Conservation (phyloP, 2,888 invertebrate genomes). For the Artemia sp. region DNA sequence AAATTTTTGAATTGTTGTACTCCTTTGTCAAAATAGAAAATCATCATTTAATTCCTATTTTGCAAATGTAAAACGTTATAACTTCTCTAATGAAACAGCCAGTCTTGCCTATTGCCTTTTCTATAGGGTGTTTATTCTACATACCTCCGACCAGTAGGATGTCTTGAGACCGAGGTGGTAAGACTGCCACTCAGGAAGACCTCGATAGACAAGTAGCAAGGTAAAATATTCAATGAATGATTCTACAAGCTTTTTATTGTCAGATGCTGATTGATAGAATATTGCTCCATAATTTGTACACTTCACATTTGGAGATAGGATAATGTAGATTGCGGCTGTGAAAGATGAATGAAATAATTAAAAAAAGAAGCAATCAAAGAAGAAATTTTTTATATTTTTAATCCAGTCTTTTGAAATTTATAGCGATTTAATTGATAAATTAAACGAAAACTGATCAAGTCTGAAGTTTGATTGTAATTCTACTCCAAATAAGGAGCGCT, state of each 20-base stretch:
- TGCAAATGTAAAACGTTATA: too few relatives aligned
- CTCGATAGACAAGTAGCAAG: background rate
- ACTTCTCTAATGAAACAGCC: too few relatives aligned
- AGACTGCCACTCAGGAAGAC: constrained; percentile 12
- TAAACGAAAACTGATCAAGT: too few relatives aligned
- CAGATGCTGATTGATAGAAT: background rate
- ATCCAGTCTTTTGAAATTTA: too few relatives aligned
- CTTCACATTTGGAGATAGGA: background rate
- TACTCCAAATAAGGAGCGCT: too few relatives aligned
- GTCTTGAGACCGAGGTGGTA: background rate
- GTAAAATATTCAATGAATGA: background rate
- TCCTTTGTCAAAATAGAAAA: too few relatives aligned
- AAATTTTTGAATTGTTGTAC: too few relatives aligned
- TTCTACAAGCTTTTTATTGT: background rate
- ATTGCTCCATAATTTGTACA: background rate
- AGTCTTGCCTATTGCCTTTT: too few relatives aligned
- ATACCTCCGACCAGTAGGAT: background rate
- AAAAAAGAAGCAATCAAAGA: background rate
- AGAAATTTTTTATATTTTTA: too few relatives aligned
- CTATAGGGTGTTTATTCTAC: background rate
- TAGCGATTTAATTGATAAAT: too few relatives aligned
- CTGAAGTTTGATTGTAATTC: too few relatives aligned
- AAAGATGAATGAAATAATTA: background rate
- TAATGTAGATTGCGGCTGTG: background rate
- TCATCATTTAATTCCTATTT: too few relatives aligned